phyloP scores from a whole-genome alignment of 2,888 invertebrate genomes.

The Spilarctia lutea region DNA sequence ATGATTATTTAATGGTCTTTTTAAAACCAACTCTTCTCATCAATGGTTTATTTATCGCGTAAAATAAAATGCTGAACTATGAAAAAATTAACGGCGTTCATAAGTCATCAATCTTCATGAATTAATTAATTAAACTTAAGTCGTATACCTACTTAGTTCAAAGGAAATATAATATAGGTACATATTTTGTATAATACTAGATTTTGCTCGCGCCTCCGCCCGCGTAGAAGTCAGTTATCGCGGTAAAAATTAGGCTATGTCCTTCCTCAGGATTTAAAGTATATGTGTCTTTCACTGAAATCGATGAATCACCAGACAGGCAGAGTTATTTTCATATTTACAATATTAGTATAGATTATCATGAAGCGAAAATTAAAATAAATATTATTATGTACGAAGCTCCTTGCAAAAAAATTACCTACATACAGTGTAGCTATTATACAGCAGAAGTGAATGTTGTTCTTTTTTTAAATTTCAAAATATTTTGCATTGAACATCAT shows the following conservation, averaged over 20 bases:
- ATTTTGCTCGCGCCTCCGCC: too few relatives aligned
- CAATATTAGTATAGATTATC: neutral
- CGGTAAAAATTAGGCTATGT: too few relatives aligned
- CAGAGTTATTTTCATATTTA: too few relatives aligned
- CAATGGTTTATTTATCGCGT: neutral
- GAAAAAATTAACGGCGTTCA: neutral
- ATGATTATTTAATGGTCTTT: slow-evolving; percentile 3
- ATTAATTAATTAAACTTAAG: neutral
- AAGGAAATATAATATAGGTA: neutral
- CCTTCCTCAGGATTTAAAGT: too few relatives aligned
- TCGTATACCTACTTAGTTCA: neutral
- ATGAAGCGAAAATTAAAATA: too few relatives aligned
- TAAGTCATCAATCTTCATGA: neutral
- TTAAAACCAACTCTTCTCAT: neutral
- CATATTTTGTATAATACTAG: neutral
- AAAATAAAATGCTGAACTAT: neutral
- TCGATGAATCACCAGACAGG: too few relatives aligned
- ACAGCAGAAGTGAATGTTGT: neutral
- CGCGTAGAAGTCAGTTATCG: too few relatives aligned
- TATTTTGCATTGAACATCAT: neutral
- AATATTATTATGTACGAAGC: too few relatives aligned
- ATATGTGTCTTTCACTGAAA: too few relatives aligned
- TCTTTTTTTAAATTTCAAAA: neutral
- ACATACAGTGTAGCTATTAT: too few relatives aligned
- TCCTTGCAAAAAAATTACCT: neutral